Evolutionary conservation across 2,888 invertebrate species (phyloP), one percentile per base, ranked within the genome.

Genomic region (Meliscaeva auricollis): DNA sequence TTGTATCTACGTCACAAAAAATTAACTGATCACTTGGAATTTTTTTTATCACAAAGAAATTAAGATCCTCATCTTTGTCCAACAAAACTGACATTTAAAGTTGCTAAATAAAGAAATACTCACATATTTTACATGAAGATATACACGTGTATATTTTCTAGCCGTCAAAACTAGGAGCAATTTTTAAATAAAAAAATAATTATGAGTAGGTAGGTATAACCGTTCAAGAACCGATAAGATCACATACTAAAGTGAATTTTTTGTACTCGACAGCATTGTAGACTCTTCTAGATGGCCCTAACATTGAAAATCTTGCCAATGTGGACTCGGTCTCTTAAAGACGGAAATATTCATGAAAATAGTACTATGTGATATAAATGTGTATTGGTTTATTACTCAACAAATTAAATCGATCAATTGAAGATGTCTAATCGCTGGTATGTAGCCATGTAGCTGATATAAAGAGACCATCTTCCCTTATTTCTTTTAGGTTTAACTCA

Each of bases 301-400:
- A 80, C 68, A 58, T 80, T 74, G 69, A 80, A 69, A 62, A 52
- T 79, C 60, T 79, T 79, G 73, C 73, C 66, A 79, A 74, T 72
- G 56, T 54, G 30, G 50, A 60, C 68, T 74, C 76, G 41, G 38
- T 77, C 52, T 68, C 44, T 38, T 35, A 38, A 62, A 74, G 74
- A 46, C 66, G 60, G 66, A 68, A 73, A 60, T 79, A 73, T 79
- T 64, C 46, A 73, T 60, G 60, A 58, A 74, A 80, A 74, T 52
- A 52, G 68, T n/a, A 69, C 38, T 73, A 46, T 74, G 46, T 54
- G 60, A 26, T 74, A 13, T 35, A 26, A 2, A 32, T 74, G 54
- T 35, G 32, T 22, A 30, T 68, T 62, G n/a, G 26, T 52, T 52
- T 52, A 52, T 52, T 52, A 41, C 48, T 66, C 50, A 73, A 79